phyloP scores from a whole-genome alignment of 2,113 vertebrate species.

The Varanus salvator region DNA sequence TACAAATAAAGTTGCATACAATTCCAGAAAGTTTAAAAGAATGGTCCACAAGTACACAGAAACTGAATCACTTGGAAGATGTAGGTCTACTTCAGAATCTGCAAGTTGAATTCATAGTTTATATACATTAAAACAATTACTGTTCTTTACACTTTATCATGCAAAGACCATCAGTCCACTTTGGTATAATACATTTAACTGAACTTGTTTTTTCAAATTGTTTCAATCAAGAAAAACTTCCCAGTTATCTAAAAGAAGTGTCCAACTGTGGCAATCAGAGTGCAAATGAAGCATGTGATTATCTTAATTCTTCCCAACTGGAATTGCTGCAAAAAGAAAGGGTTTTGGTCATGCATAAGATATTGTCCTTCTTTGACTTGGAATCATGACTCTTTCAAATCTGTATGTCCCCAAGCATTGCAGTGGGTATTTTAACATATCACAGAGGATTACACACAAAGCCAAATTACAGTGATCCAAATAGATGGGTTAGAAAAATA shows the following conservation, averaged over 20 bases:
- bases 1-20: too few relatives aligned
- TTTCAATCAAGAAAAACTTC: slow-evolving; percentile 37
- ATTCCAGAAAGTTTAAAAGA: too few relatives aligned
- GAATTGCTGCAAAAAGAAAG: slow-evolving; percentile 34
- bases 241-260: slow-evolving; percentile 50
- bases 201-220: slow-evolving; percentile 43
- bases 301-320: slow-evolving; percentile 39
- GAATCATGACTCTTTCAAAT: slow-evolving; percentile 49
- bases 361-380: slow-evolving; percentile 47
- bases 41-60: too few relatives aligned
- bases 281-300: slow-evolving; percentile 11
- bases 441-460: slow-evolving; percentile 41
- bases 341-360: slow-evolving; percentile 13
- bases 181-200: slow-evolving; percentile 34
- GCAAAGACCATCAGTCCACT: slow-evolving; percentile 9
- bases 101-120: neutral
- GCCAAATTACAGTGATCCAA: slow-evolving; percentile 47
- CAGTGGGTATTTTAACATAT: slow-evolving; percentile 46
- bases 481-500: slow-evolving; percentile 32
- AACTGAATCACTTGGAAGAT: too few relatives aligned
- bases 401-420: slow-evolving; percentile 16
- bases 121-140: slow-evolving; percentile 47
- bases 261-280: slow-evolving; percentile 19
- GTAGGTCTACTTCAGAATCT: neutral
- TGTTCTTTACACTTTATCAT: slow-evolving; percentile 42